Conservation (phyloP, 2,797 vertebrate species). For the Dipus sagitta region DNA sequence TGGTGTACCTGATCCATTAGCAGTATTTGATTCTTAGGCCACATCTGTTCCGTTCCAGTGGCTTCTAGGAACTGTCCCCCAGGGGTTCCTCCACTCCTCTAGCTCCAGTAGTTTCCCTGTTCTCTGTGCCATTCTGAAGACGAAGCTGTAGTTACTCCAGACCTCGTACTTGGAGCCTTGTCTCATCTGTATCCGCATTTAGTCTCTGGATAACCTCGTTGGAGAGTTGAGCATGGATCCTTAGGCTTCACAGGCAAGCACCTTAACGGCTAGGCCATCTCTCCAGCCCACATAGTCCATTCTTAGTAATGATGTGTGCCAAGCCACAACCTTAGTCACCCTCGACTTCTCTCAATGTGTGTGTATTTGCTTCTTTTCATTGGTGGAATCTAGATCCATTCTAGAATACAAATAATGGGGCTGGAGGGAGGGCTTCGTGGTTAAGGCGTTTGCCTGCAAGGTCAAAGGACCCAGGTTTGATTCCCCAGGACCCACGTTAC, state of each 20-base stretch:
- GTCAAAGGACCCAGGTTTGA: too few species aligned
- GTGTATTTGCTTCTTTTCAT: background rate
- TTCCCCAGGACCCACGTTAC: too few species aligned
- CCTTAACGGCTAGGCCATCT: too few species aligned
- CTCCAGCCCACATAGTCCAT: background rate
- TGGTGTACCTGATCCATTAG: background rate
- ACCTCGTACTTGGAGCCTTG: background rate
- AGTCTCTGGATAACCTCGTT: background rate
- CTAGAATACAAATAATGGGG: conserved; percentile 36
- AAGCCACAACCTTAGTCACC: background rate
- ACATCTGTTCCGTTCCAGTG: background rate
- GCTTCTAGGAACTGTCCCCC: background rate
- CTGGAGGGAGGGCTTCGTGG: too few species aligned
- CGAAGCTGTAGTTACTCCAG: background rate
- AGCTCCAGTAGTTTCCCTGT: background rate
- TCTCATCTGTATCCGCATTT: background rate
- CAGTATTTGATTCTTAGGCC: background rate
- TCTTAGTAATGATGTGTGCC: background rate
- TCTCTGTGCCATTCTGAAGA: background rate
- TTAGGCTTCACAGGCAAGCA: too few species aligned
- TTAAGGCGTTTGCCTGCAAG: too few species aligned
- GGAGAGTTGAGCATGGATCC: too few species aligned
- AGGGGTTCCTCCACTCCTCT: background rate
- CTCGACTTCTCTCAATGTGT: background rate
- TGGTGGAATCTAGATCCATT: conserved; percentile 30